Conservation (phyloP, 2,888 invertebrate species). For the Meliscaeva auricollis region DNA sequence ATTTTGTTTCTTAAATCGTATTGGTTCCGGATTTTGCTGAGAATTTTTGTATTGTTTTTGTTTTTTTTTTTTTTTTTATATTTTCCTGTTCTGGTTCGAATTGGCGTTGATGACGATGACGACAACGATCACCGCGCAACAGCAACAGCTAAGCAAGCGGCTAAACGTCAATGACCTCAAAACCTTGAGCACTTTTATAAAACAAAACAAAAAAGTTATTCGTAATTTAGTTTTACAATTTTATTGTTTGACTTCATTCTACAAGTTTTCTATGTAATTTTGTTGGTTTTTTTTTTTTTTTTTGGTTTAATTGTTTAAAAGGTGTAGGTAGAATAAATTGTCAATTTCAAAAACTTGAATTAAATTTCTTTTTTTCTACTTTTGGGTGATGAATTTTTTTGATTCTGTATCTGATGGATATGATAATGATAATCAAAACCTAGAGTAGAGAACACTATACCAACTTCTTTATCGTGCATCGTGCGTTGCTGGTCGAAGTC, state of each 20-base stretch:
- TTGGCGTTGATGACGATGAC: conserved; percentile 1
- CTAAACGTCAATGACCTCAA: conserved; percentile 75
- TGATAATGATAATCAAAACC: background rate
- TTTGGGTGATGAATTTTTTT: too few species aligned
- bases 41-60: conserved; percentile 48
- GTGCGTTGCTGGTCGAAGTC: too few species aligned
- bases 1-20: conserved; percentile 51
- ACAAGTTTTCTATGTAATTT: conserved; percentile 61
- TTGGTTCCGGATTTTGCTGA: conserved; percentile 67
- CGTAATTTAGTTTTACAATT: conserved; percentile 61
- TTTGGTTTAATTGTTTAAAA: conserved; percentile 47
- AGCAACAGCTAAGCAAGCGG: conserved; percentile 48
- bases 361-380: too few species aligned
- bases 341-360: too few species aligned
- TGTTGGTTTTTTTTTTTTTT: conserved; percentile 33
- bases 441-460: background rate
- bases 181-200: conserved; percentile 71
- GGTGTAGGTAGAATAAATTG: background rate
- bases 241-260: conserved; percentile 22
- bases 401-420: background rate
- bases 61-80: conserved; percentile 19
- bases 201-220: conserved; percentile 46
- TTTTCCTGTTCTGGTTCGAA: conserved; percentile 42
- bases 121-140: conserved; percentile 24
- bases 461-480: too few species aligned